Evolutionary conservation across 2,888 invertebrate genomes (phyloP).

Genomic region (Drosophila paramelanica): DNA sequence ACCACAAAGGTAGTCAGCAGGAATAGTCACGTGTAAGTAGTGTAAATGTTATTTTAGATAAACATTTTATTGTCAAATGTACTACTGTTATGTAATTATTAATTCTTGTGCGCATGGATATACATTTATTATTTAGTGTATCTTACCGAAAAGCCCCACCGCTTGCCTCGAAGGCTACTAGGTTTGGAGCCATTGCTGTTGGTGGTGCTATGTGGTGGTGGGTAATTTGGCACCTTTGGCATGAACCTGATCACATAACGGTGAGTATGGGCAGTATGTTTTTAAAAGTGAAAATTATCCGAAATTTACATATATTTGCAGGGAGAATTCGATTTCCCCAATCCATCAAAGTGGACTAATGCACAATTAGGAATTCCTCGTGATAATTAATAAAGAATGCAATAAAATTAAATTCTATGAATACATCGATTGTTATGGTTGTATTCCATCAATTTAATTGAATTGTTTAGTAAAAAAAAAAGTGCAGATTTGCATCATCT

Average conservation of each 20-base stretch:
- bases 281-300: not conserved
- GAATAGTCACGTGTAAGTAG: slow-evolving; percentile 46
- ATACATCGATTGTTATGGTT: not conserved
- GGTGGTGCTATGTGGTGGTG: slow-evolving; percentile 93
- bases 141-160: slow-evolving; percentile 88
- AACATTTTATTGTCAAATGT: not conserved
- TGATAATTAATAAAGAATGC: slow-evolving; percentile 81
- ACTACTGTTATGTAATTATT: not conserved
- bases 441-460: no score
- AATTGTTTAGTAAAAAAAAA: no score
- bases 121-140: slow-evolving; percentile 83
- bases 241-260: slow-evolving; percentile 90
- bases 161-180: slow-evolving; percentile 85
- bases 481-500: no score
- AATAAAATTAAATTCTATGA: not conserved
- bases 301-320: slow-evolving; percentile 83
- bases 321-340: slow-evolving; percentile 92
- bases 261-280: slow-evolving; percentile 86
- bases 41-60: no score
- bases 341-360: slow-evolving; percentile 90
- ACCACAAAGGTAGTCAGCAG: slow-evolving; percentile 30
- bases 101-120: not conserved
- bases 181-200: slow-evolving; percentile 86
- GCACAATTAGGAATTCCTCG: slow-evolving; percentile 94
- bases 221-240: slow-evolving; percentile 91